Percentiles rank a stretch among this genome's conserved stretches.
These are phyloP conservation scores for Hemitrygon akajei DNA, from an alignment of 2,797 vertebrate genomes.

Conservation along the genomic window DNA sequence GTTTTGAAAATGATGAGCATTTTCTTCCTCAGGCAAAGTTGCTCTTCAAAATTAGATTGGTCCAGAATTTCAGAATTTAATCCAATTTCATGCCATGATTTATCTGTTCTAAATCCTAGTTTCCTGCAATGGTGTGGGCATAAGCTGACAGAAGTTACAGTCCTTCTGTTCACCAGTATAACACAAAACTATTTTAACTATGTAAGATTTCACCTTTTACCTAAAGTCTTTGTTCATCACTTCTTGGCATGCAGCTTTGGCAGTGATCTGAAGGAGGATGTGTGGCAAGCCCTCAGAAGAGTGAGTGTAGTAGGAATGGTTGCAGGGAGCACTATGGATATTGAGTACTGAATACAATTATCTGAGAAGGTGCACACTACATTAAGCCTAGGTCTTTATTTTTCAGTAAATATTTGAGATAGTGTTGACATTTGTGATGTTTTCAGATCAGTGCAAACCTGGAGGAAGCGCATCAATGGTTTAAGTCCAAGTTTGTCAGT, in stretches of 20 bases:
- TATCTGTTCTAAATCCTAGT: too few species aligned
- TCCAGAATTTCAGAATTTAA: too few species aligned
- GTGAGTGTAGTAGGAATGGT: too few species aligned
- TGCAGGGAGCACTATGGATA: neutral
- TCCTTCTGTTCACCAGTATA: too few species aligned
- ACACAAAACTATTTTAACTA: too few species aligned
- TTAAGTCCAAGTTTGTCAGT: slow-evolving; percentile 51
- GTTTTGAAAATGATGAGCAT: too few species aligned
- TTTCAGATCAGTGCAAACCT: slow-evolving; percentile 54
- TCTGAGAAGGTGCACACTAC: neutral
- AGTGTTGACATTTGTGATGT: neutral
- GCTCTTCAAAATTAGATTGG: too few species aligned
- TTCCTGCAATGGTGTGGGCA: too few species aligned
- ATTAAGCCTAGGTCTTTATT: neutral
- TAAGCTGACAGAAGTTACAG: too few species aligned
- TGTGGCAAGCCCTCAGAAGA: neutral
- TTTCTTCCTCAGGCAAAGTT: too few species aligned
- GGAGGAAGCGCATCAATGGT: slow-evolving; percentile 55
- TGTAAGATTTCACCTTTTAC: neutral
- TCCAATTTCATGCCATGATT: too few species aligned
- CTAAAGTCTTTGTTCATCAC: neutral
- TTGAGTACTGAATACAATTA: neutral
- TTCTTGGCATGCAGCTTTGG: neutral
- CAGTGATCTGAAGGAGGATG: neutral
- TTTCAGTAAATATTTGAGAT: neutral